Percentiles rank a stretch among this genome's conserved stretches.
Evolutionary conservation across 2,113 vertebrate genomes (phyloP).

Genomic region (Stigmatopora nigra): DNA sequence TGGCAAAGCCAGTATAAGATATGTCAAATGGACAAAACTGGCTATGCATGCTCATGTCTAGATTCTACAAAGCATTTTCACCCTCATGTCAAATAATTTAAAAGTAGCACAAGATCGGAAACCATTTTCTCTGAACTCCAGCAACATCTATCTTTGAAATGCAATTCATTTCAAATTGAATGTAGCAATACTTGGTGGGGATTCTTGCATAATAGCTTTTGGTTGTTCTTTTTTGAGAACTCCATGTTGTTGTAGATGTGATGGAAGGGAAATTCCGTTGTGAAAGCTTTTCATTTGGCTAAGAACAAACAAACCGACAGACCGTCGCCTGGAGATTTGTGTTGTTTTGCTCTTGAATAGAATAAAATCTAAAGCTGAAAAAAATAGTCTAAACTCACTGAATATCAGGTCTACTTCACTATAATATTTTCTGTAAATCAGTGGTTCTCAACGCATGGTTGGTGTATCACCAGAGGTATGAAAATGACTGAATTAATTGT

Average conservation of each 20-base stretch:
- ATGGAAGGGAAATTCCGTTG: slow-evolving; percentile 29
- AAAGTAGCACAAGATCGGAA: slow-evolving; percentile 29
- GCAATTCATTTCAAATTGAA: slow-evolving; percentile 32
- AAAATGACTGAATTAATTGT: no score
- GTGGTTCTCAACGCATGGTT: no score
- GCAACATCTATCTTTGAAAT: slow-evolving; percentile 40
- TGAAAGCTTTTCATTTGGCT: slow-evolving; percentile 34
- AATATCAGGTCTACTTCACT: not conserved
- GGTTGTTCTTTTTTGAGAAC: not conserved
- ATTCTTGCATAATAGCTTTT: not conserved
- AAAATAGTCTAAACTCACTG: not conserved
- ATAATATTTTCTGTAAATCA: not conserved
- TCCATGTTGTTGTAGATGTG: slow-evolving; percentile 19
- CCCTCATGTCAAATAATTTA: slow-evolving; percentile 24
- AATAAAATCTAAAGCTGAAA: not conserved
- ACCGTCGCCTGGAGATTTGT: slow-evolving; percentile 16
- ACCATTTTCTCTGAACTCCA: slow-evolving; percentile 21
- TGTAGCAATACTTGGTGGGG: slow-evolving; percentile 1
- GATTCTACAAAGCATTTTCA: slow-evolving; percentile 38
- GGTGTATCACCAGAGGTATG: no score
- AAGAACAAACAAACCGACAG: slow-evolving; percentile 45
- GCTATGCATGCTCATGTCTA: slow-evolving; percentile 42
- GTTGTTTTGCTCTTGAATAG: not conserved
- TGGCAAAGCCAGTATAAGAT: not conserved
- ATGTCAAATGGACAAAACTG: slow-evolving; percentile 11